Evolutionary conservation across 2,888 invertebrate species (phyloP).

Genomic region (Cantharis flavilabris): DNA sequence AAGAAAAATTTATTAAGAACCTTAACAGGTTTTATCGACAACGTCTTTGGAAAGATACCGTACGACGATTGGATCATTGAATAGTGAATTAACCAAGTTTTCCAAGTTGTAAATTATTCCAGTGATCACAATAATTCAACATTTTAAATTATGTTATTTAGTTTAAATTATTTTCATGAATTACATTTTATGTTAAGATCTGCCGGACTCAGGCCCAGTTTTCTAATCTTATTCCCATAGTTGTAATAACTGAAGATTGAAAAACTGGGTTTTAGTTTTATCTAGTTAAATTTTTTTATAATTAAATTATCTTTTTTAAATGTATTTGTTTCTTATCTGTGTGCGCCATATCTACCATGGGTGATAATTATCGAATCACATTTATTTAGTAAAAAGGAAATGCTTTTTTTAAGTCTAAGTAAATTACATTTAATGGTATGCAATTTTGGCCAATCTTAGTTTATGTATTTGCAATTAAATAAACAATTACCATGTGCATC

Average conservation of each 20-base stretch:
- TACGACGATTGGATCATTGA: slow-evolving; percentile 74
- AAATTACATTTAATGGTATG: not conserved
- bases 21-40: slow-evolving; percentile 76
- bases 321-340: not conserved
- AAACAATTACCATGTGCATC: not conserved
- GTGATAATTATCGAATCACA: not conserved
- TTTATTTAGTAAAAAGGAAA: not conserved
- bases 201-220: not conserved
- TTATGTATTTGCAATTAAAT: not conserved
- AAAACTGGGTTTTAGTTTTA: not conserved
- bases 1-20: slow-evolving; percentile 75
- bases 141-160: not conserved
- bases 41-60: slow-evolving; percentile 75
- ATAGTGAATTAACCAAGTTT: not conserved
- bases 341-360: not conserved
- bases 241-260: too few relatives aligned
- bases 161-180: not conserved
- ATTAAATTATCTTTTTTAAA: not conserved
- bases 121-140: not conserved
- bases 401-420: not conserved
- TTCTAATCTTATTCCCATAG: too few relatives aligned
- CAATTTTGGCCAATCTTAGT: not conserved
- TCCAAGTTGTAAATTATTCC: not conserved
- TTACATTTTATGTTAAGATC: not conserved
- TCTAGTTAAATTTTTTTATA: not conserved